These are phyloP conservation scores for Lerema accius DNA, from an alignment of 1,140 invertebrate genomes.

Conservation along the genomic window DNA sequence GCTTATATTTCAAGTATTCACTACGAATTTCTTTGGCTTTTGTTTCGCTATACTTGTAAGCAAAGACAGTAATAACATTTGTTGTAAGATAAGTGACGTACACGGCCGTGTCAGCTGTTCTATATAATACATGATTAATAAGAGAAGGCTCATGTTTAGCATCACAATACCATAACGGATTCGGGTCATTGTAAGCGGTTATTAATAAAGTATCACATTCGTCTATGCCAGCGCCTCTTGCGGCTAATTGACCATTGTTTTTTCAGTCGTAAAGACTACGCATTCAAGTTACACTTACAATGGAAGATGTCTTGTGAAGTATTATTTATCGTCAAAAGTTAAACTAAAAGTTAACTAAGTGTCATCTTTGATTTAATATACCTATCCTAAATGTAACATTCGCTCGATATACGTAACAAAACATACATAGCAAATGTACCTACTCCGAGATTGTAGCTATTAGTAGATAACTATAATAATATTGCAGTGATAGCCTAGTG, in stretches of 20 bases:
- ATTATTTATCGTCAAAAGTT: no score
- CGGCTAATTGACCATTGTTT: conserved; percentile 2
- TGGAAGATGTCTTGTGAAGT: no score
- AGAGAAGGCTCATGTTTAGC: conserved; percentile 36
- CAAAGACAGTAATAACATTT: background rate
- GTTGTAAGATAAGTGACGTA: background rate
- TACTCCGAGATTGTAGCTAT: no score
- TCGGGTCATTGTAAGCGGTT: conserved; percentile 38
- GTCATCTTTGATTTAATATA: no score
- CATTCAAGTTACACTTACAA: background rate
- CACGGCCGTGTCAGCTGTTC: background rate
- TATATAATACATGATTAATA: conserved; percentile 10
- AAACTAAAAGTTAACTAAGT: no score
- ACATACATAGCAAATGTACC: no score
- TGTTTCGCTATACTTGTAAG: conserved; percentile 7
- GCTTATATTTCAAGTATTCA: no score
- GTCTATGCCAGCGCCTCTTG: conserved; percentile 22
- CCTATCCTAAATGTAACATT: no score
- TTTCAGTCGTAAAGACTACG: background rate
- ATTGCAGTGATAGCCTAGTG: no score
- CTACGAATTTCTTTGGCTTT: background rate
- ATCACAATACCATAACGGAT: conserved; percentile 41
- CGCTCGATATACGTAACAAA: no score
- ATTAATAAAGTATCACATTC: conserved; percentile 41
- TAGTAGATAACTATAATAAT: no score